Evolutionary conservation across 2,888 invertebrate genomes (phyloP).

Genomic region (Elegia similella): DNA sequence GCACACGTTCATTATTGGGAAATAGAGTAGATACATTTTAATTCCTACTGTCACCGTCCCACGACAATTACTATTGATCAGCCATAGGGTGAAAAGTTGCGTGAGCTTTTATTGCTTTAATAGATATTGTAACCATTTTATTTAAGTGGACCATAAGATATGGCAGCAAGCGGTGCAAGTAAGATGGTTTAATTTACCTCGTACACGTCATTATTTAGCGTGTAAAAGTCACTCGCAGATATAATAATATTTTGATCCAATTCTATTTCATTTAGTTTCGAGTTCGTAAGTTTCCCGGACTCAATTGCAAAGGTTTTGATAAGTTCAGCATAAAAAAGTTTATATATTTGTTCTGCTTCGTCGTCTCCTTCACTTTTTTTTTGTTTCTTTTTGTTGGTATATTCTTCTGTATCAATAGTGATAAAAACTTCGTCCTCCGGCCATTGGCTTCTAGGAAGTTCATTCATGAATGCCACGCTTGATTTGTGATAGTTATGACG

Average conservation of each 20-base stretch:
- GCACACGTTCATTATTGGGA: no score
- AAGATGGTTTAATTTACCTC: constrained; percentile 60
- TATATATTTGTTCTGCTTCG: constrained; percentile 46
- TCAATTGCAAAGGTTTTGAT: constrained; percentile 68
- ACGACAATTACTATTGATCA: no score
- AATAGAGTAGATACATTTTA: no score
- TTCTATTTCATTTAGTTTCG: constrained; percentile 56
- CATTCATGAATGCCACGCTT: not conserved
- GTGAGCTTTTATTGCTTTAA: not conserved
- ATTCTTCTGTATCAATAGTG: constrained; percentile 1
- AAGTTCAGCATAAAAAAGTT: constrained; percentile 63
- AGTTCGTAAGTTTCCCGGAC: constrained; percentile 42
- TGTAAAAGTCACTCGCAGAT: constrained; percentile 71
- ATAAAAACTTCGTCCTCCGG: constrained; percentile 22
- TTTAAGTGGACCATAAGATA: not conserved
- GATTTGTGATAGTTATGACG: not conserved
- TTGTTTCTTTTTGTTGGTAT: constrained; percentile 19
- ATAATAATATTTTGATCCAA: constrained; percentile 65
- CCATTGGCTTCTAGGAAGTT: not conserved
- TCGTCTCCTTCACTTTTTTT: constrained; percentile 35
- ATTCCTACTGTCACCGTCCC: no score
- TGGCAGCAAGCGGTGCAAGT: constrained; percentile 16
- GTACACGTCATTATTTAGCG: constrained; percentile 76
- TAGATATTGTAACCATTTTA: not conserved
- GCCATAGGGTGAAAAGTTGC: not conserved